Evolutionary conservation across 2,113 vertebrate species (phyloP).

Genomic region (Thamnophis sirtalis): DNA sequence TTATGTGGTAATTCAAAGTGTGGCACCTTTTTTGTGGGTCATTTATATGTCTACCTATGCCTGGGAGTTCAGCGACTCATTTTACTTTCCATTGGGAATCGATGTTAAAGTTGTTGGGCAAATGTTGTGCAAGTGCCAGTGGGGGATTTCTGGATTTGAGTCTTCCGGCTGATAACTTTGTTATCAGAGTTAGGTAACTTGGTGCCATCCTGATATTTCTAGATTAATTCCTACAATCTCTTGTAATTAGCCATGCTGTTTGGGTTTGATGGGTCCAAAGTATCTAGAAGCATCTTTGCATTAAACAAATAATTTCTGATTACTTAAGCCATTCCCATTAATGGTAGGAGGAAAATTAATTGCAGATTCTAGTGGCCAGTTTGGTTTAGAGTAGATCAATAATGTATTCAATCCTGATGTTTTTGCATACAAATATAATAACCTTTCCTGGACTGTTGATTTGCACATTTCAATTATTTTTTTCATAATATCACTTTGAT

Average conservation of each 20-base stretch:
- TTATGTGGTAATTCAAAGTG: too few relatives aligned
- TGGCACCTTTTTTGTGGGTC: too few relatives aligned
- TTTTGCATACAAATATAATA: not conserved
- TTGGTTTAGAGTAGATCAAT: not conserved
- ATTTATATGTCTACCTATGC: too few relatives aligned
- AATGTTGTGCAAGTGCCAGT: too few relatives aligned
- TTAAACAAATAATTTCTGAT: not conserved
- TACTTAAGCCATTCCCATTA: not conserved
- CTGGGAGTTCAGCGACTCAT: too few relatives aligned
- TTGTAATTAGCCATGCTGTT: not conserved
- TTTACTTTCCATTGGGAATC: too few relatives aligned
- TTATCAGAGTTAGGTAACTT: not conserved
- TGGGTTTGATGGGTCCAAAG: not conserved
- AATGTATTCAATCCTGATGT: not conserved
- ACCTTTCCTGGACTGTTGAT: not conserved
- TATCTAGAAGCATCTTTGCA: not conserved
- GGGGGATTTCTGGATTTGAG: not conserved
- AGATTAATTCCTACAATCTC: not conserved
- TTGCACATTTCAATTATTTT: not conserved
- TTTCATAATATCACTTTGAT: not conserved
- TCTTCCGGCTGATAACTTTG: not conserved
- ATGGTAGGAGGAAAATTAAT: not conserved
- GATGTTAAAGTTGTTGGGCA: too few relatives aligned
- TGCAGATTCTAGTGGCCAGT: not conserved
- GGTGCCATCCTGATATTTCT: not conserved